phyloP scores from a whole-genome alignment of 2,797 vertebrate species.

The Argentina silus region DNA sequence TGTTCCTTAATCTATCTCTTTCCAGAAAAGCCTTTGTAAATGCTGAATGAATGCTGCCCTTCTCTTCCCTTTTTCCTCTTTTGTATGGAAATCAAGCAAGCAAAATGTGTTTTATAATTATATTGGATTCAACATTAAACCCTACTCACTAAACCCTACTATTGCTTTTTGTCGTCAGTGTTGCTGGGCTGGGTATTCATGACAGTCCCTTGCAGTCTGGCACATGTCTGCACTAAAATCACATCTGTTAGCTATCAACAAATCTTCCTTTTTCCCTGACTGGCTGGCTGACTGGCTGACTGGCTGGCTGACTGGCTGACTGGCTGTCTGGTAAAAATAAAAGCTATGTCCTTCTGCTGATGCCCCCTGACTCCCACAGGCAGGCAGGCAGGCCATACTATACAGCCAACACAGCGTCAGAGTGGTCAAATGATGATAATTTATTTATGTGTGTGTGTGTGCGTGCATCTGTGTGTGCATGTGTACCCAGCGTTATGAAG shows the following conservation, averaged over 20 bases:
- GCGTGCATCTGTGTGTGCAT: too few species aligned
- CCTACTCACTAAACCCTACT: neutral
- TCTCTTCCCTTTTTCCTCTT: too few species aligned
- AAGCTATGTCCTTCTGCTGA: constrained; percentile 26
- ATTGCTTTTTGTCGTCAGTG: neutral
- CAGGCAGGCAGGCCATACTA: too few species aligned
- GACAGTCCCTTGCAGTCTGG: neutral
- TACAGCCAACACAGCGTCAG: neutral
- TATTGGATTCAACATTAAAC: neutral
- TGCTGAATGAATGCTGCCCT: too few species aligned
- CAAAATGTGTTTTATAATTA: neutral
- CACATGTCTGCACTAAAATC: neutral
- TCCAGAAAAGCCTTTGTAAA: too few species aligned
- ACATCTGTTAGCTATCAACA: neutral
- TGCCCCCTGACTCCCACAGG: constrained; percentile 14
- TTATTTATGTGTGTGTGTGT: too few species aligned
- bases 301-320: too few species aligned
- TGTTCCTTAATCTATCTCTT: neutral
- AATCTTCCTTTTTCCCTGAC: constrained; percentile 35
- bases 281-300: too few species aligned
- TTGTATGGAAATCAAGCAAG: neutral
- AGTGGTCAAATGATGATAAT: constrained; percentile 22
- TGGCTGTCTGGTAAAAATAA: constrained; percentile 15
- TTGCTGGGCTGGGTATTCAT: neutral
- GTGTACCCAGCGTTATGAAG: constrained; percentile 19